Conservation (phyloP, 2,888 invertebrate genomes). For the Toxonevra muliebris region DNA sequence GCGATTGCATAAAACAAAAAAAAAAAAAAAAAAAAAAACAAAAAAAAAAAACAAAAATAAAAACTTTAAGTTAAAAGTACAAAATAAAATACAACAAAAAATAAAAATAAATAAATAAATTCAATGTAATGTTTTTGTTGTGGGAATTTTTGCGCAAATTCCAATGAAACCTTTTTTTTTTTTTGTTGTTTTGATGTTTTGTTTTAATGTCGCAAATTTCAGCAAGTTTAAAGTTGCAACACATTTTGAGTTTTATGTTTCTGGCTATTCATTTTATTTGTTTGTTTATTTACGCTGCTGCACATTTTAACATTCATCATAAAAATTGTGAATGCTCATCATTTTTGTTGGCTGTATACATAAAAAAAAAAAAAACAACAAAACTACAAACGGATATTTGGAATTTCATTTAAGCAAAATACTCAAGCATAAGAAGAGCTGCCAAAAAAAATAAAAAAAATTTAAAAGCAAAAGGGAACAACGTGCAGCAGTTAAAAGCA, state of each 20-base stretch:
- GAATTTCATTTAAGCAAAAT: constrained; percentile 21
- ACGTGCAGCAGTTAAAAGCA: constrained; percentile 6
- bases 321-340: constrained; percentile 31
- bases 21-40: too few relatives aligned
- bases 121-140: too few relatives aligned
- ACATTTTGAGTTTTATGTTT: constrained; percentile 5
- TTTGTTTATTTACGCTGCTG: neutral
- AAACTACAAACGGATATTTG: constrained; percentile 23
- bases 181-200: too few relatives aligned
- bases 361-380: neutral
- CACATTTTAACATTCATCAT: constrained; percentile 27
- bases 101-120: too few relatives aligned
- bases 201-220: too few relatives aligned
- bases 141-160: too few relatives aligned
- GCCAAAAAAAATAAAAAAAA: neutral
- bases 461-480: constrained; percentile 5
- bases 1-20: too few relatives aligned
- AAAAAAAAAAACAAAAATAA: too few relatives aligned
- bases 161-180: too few relatives aligned
- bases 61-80: too few relatives aligned
- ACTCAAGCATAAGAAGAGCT: neutral
- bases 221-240: too few relatives aligned
- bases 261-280: neutral
- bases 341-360: neutral
- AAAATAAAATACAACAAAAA: too few relatives aligned